Conservation (phyloP, 1,140 invertebrate species). For the Drosophila micromelanica region DNA sequence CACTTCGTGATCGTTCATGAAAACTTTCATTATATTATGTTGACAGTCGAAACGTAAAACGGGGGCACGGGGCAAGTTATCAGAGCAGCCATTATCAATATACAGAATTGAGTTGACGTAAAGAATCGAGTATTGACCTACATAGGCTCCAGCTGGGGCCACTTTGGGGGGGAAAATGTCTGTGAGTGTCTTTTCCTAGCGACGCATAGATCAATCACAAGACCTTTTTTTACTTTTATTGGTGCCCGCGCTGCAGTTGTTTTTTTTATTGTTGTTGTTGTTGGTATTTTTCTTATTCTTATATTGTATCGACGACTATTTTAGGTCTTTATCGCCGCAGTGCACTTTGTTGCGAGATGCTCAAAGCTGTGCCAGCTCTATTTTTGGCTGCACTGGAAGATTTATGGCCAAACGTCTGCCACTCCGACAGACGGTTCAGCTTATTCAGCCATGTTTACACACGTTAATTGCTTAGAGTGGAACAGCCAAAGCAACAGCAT, state of each 20-base stretch:
- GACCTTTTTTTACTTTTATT: constrained; percentile 42
- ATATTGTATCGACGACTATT: constrained; percentile 22
- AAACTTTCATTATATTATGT: too few relatives aligned
- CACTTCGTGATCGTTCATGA: too few relatives aligned
- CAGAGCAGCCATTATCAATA: constrained; percentile 57
- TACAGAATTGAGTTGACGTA: constrained; percentile 32
- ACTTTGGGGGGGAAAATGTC: background rate
- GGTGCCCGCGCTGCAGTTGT: constrained; percentile 14
- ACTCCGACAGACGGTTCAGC: constrained; percentile 59
- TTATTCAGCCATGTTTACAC: constrained; percentile 77
- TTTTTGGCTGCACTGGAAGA: constrained; percentile 71
- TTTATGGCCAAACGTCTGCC: constrained; percentile 65
- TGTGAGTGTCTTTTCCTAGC: background rate
- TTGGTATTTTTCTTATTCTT: constrained; percentile 5
- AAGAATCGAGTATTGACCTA: constrained; percentile 54
- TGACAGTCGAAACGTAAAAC: constrained; percentile 21
- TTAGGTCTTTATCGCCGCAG: constrained; percentile 15
- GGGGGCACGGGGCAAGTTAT: constrained; percentile 34
- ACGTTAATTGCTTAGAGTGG: constrained; percentile 66
- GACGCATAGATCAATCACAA: constrained; percentile 44
- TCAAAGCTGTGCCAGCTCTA: constrained; percentile 44
- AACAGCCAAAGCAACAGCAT: constrained; percentile 18
- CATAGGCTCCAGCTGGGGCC: constrained; percentile 22
- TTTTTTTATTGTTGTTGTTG: constrained; percentile 1
- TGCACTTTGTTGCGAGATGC: constrained; percentile 19